Evolutionary conservation across 2,797 vertebrate genomes (phyloP).

Genomic region (Molossus alvarezi): DNA sequence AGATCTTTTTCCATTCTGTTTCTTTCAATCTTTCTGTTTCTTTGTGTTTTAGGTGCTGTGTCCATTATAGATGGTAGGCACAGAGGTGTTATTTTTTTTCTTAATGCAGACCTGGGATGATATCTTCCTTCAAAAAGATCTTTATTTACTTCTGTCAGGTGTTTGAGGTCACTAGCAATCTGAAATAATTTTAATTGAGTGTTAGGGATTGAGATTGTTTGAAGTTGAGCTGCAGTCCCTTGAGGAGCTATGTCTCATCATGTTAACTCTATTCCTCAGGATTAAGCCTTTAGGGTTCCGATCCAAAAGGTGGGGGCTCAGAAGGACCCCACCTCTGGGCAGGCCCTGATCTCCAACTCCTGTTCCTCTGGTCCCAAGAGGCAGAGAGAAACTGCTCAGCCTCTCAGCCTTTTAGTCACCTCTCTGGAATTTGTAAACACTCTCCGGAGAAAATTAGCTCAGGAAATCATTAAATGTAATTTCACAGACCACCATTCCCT

Average conservation of each 20-base stretch:
- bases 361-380: not conserved
- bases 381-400: not conserved
- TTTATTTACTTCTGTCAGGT: not conserved
- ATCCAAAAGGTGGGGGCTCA: not conserved
- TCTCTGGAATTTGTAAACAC: conserved; percentile 22
- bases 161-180: not conserved
- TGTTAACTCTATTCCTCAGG: not conserved
- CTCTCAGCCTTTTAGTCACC: not conserved
- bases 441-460: not conserved
- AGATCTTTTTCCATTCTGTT: not conserved
- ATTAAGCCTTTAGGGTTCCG: not conserved
- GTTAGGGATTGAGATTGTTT: not conserved
- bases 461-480: not conserved
- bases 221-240: not conserved
- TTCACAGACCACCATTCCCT: not conserved
- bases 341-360: not conserved
- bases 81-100: not conserved
- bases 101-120: not conserved
- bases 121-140: not conserved
- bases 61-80: not conserved
- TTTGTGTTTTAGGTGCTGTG: not conserved
- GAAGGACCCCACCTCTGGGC: not conserved
- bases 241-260: not conserved
- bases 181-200: not conserved
- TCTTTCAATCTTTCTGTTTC: not conserved